Evolutionary conservation across 1,140 invertebrate genomes (phyloP).

Genomic region (Thaumetopoea pityocampa): DNA sequence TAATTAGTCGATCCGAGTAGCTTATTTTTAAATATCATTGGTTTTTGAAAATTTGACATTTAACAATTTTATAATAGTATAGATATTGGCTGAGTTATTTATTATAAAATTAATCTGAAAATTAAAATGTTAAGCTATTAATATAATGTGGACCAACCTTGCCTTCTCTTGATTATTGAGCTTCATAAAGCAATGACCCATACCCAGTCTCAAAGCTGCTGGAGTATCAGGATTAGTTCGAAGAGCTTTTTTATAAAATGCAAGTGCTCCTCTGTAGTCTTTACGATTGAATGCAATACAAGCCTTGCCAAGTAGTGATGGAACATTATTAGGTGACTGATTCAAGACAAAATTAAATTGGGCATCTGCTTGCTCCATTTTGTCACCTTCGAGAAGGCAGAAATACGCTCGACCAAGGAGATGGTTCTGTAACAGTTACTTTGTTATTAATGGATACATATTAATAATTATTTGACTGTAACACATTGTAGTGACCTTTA

Average conservation of each 20-base stretch:
- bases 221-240: constrained; percentile 97
- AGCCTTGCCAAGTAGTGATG: constrained; percentile 97
- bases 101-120: constrained; percentile 9
- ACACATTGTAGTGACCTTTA: too few relatives aligned
- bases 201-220: constrained; percentile 95
- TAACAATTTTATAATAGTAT: too few relatives aligned
- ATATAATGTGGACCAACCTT: constrained; percentile 70
- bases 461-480: too few relatives aligned
- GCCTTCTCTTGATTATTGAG: constrained; percentile 97
- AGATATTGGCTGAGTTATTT: too few relatives aligned
- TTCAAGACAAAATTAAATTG: constrained; percentile 99
- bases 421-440: constrained; percentile 85
- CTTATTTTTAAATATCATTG: too few relatives aligned
- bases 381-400: constrained; percentile 97
- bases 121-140: constrained; percentile 7
- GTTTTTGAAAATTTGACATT: too few relatives aligned
- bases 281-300: constrained; percentile 97
- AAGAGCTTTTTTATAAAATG: constrained; percentile 98
- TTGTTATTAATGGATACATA: too few relatives aligned
- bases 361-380: constrained; percentile 99
- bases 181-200: constrained; percentile 99
- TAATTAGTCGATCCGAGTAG: too few relatives aligned
- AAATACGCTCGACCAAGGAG: constrained; percentile 98
- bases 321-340: constrained; percentile 96
- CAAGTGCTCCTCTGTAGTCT: constrained; percentile 94